phyloP scores from a whole-genome alignment of 2,888 invertebrate genomes.

The Sthenelais limicola region DNA sequence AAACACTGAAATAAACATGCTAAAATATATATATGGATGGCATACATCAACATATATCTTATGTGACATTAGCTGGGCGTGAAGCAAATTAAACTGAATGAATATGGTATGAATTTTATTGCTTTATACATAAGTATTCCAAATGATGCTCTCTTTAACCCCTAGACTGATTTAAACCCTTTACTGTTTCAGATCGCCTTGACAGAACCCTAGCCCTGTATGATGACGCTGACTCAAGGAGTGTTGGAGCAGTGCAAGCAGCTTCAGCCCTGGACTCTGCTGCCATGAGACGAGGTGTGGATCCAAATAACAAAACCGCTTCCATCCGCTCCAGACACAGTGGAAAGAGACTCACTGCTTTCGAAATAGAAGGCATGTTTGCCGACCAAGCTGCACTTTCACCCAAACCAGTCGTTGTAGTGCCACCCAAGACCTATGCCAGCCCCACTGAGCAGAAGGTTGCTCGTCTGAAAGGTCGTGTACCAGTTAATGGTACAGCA shows the following conservation, averaged over 20 bases:
- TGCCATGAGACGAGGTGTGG: conserved; percentile 29
- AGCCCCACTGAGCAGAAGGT: conserved; percentile 38
- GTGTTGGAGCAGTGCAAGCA: not conserved
- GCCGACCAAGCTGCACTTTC: conserved; percentile 32
- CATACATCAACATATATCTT: no score
- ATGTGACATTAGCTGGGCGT: no score
- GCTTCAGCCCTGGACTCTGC: conserved; percentile 26
- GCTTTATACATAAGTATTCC: no score
- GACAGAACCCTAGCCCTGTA: conserved; percentile 67
- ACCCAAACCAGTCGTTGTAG: conserved; percentile 30
- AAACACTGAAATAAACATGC: no score
- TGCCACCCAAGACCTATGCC: conserved; percentile 32
- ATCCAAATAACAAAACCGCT: conserved; percentile 78
- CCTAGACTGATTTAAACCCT: no score
- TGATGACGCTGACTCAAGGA: conserved; percentile 49
- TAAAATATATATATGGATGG: no score
- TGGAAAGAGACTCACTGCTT: conserved; percentile 50
- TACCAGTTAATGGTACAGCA: not conserved
- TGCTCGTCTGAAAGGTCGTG: conserved; percentile 33
- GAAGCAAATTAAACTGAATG: no score
- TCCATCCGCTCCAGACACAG: conserved; percentile 87
- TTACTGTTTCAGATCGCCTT: conserved; percentile 65
- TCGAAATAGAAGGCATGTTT: conserved; percentile 45
- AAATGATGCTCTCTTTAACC: no score
- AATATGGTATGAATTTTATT: no score